These are phyloP conservation scores for Gyrodactylus bullatarudis DNA, from an alignment of 1,140 invertebrate species.

Conservation along the genomic window DNA sequence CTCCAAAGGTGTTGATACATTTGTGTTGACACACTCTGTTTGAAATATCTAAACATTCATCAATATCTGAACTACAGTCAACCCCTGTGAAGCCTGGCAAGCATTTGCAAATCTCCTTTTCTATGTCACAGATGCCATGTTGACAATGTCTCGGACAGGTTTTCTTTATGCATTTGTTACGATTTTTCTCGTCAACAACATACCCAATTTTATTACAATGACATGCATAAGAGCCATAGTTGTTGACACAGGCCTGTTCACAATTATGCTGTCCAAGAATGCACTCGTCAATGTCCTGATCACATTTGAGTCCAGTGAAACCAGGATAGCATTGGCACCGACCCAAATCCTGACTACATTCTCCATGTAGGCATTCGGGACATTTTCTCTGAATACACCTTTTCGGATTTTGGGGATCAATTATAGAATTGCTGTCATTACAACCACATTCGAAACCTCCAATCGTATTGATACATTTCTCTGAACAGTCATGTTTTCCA, in stretches of 20 bases:
- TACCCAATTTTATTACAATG: conserved; percentile 23
- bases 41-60: conserved; percentile 15
- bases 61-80: conserved; percentile 11
- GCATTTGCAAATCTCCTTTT: conserved; percentile 2
- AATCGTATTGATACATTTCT: conserved; percentile 36
- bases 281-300: conserved; percentile 17
- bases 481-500: conserved; percentile 13
- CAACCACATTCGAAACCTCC: conserved; percentile 56
- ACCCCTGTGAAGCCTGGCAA: background rate
- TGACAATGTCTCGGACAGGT: background rate
- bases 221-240: conserved; percentile 54
- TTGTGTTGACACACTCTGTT: conserved; percentile 15
- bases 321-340: background rate
- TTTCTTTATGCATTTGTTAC: conserved; percentile 9
- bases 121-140: background rate
- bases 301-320: conserved; percentile 2
- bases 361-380: background rate
- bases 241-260: conserved; percentile 29
- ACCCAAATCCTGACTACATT: conserved; percentile 9
- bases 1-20: conserved; percentile 45
- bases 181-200: conserved; percentile 11
- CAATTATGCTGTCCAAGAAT: conserved; percentile 12
- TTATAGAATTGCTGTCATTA: conserved; percentile 11
- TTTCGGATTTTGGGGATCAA: background rate
- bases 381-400: background rate